phyloP scores from a whole-genome alignment of 2,113 vertebrate species.

The Corythornis vintsioides region DNA sequence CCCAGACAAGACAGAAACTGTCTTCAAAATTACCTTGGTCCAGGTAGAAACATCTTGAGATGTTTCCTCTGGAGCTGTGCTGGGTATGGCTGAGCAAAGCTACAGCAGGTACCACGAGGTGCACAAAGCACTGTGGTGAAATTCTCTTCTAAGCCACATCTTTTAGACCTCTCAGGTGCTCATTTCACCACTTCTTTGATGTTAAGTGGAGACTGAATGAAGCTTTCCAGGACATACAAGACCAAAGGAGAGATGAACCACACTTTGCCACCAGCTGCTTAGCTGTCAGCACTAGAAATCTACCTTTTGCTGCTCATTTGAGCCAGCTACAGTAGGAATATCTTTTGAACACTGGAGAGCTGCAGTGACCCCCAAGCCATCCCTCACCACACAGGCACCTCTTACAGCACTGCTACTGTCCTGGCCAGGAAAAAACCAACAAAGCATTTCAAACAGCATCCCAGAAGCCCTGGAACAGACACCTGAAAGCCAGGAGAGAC shows the following conservation, averaged over 20 bases:
- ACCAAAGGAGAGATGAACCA: not conserved
- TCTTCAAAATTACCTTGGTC: fast-evolving
- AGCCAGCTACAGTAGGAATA: not conserved
- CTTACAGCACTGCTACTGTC: not conserved
- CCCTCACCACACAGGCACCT: fast-evolving
- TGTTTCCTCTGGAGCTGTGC: not conserved
- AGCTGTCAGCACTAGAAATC: not conserved
- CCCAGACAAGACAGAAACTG: not conserved
- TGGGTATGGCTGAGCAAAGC: not conserved
- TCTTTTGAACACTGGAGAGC: not conserved
- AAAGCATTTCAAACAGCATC: not conserved
- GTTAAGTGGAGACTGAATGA: not conserved
- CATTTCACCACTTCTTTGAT: not conserved
- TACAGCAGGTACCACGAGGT: not conserved
- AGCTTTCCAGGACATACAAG: not conserved
- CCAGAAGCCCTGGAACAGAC: not conserved
- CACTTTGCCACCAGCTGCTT: not conserved
- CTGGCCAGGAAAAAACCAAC: not conserved
- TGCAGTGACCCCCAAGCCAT: not conserved
- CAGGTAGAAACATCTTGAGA: not conserved
- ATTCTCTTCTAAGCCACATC: not conserved
- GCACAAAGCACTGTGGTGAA: not conserved
- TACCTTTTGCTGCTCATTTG: not conserved
- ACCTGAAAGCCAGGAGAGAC: not conserved
- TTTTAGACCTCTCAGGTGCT: not conserved